These are phyloP conservation scores for Homarus americanus DNA, from an alignment of 1,140 invertebrate species.

Conservation along the genomic window DNA sequence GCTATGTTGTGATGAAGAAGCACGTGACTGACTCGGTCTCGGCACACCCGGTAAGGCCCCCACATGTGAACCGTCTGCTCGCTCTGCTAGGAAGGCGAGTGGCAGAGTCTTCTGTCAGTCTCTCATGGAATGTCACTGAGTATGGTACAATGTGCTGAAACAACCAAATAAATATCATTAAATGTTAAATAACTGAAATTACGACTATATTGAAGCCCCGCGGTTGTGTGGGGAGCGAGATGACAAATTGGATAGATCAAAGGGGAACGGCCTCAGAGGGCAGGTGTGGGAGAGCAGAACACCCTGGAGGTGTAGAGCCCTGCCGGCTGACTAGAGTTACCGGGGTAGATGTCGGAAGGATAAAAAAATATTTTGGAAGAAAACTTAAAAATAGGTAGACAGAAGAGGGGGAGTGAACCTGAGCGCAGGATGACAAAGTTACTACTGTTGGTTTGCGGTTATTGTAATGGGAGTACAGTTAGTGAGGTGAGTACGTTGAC, in stretches of 20 bases:
- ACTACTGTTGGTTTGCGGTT: no score
- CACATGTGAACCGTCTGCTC: background rate
- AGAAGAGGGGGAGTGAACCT: no score
- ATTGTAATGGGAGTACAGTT: no score
- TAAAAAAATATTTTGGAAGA: no score
- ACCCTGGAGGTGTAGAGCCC: background rate
- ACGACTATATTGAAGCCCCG: no score
- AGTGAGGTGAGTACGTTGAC: no score
- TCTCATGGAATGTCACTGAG: background rate
- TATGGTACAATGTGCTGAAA: background rate
- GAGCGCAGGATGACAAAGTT: no score
- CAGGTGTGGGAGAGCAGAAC: slow-evolving; percentile 27
- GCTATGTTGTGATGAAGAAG: background rate
- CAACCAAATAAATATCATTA: background rate
- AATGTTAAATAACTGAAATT: no score
- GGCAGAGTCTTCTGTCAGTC: background rate
- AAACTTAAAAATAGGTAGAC: no score
- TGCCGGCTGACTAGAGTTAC: no score
- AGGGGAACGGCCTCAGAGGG: slow-evolving; percentile 4
- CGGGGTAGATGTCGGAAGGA: no score
- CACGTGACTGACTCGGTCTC: background rate
- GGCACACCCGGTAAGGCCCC: background rate
- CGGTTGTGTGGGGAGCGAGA: no score
- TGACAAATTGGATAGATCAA: background rate
- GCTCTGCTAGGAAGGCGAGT: background rate